Evolutionary conservation across 2,888 invertebrate genomes (phyloP).

Genomic region (Trichopoda pennipes): DNA sequence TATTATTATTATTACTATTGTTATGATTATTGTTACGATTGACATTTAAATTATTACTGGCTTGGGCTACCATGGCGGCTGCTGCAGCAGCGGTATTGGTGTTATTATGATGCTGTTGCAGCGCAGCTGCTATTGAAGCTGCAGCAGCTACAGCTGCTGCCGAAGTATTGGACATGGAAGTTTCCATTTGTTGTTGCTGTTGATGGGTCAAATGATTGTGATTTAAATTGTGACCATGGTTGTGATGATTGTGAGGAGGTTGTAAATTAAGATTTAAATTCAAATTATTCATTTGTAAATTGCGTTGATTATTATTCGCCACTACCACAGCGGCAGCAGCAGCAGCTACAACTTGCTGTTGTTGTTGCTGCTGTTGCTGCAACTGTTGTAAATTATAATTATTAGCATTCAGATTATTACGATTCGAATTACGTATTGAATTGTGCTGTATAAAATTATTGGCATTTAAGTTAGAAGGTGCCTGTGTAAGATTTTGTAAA

Average conservation of each 20-base stretch:
- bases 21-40: conserved; percentile 68
- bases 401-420: conserved; percentile 76
- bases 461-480: conserved; percentile 68
- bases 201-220: conserved; percentile 74
- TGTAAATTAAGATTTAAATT: conserved; percentile 75
- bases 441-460: conserved; percentile 78
- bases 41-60: conserved; percentile 73
- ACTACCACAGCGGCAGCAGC: conserved; percentile 78
- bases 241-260: conserved; percentile 73
- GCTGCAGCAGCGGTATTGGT: conserved; percentile 83
- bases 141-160: conserved; percentile 83
- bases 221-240: conserved; percentile 76
- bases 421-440: conserved; percentile 78
- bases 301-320: conserved; percentile 73
- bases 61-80: conserved; percentile 83
- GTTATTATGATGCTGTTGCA: conserved; percentile 69
- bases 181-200: conserved; percentile 72
- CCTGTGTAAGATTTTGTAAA: conserved; percentile 65
- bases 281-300: conserved; percentile 78
- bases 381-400: conserved; percentile 76
- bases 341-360: conserved; percentile 75
- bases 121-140: conserved; percentile 81
- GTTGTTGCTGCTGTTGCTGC: conserved; percentile 73
- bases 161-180: conserved; percentile 76
- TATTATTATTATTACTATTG: conserved; percentile 63